Conservation (phyloP, 2,888 invertebrate genomes). For the Heliconius cydno region DNA sequence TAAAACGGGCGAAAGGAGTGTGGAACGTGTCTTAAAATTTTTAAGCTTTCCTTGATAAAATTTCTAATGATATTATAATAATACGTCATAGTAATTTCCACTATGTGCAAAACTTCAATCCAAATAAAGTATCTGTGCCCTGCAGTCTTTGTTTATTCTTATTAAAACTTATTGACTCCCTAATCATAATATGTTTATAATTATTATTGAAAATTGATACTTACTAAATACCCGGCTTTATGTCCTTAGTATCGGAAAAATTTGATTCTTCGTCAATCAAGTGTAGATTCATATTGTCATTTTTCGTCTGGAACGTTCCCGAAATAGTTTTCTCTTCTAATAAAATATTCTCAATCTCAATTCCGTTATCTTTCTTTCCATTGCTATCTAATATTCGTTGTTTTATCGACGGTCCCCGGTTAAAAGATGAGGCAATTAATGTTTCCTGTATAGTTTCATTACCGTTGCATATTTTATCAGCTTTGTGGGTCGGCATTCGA, state of each 20-base stretch:
- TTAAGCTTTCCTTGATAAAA: too few relatives aligned
- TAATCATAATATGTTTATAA: neutral
- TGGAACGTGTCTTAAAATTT: too few relatives aligned
- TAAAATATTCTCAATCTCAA: slow-evolving; percentile 83
- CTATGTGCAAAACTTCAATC: too few relatives aligned
- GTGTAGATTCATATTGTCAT: slow-evolving; percentile 72
- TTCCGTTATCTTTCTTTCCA: slow-evolving; percentile 77
- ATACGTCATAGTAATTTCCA: too few relatives aligned
- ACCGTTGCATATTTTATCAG: slow-evolving; percentile 89
- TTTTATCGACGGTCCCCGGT: slow-evolving; percentile 79
- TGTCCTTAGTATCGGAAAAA: slow-evolving; percentile 64
- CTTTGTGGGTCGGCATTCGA: slow-evolving; percentile 77
- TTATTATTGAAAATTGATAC: slow-evolving; percentile 49
- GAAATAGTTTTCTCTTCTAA: slow-evolving; percentile 75
- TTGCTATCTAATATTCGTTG: slow-evolving; percentile 67
- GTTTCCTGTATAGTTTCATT: slow-evolving; percentile 89
- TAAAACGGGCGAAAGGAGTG: too few relatives aligned
- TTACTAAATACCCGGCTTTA: slow-evolving; percentile 63
- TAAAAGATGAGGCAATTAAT: slow-evolving; percentile 83
- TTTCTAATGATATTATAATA: too few relatives aligned
- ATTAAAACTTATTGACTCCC: neutral
- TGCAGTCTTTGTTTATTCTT: neutral
- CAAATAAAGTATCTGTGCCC: neutral
- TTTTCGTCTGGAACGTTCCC: slow-evolving; percentile 68
- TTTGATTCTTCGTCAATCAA: slow-evolving; percentile 76